These are phyloP conservation scores for Myotis findleyi DNA, from an alignment of 2,797 vertebrate genomes.

Conservation along the genomic window DNA sequence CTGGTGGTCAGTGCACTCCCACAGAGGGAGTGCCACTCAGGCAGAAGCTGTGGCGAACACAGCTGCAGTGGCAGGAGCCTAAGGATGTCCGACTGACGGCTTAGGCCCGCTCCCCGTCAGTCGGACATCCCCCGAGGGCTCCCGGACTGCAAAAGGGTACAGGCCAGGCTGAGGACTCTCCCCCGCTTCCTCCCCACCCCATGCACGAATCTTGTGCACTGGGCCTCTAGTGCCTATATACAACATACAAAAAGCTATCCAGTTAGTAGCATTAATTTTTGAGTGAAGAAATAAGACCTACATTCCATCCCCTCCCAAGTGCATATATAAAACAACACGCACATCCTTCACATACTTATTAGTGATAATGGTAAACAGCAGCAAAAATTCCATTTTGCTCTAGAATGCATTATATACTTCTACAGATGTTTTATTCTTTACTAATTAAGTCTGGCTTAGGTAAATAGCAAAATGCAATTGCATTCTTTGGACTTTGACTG, in stretches of 20 bases:
- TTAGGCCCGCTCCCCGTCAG: too few species aligned
- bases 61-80: too few species aligned
- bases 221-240: too few species aligned
- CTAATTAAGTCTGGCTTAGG: background rate
- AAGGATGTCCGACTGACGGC: too few species aligned
- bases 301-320: background rate
- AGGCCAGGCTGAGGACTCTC: too few species aligned
- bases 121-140: too few species aligned
- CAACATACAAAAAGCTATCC: background rate
- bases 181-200: too few species aligned
- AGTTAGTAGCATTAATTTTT: constrained; percentile 21
- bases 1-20: too few species aligned
- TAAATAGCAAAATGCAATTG: constrained; percentile 23
- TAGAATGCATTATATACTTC: constrained; percentile 23
- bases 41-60: too few species aligned
- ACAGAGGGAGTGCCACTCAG: too few species aligned
- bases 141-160: too few species aligned
- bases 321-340: background rate
- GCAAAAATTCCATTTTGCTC: constrained; percentile 42
- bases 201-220: too few species aligned
- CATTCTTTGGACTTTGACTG: background rate
- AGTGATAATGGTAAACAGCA: background rate
- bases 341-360: background rate
- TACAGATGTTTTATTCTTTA: background rate
- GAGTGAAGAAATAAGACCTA: background rate